Evolutionary conservation across 2,888 invertebrate species (phyloP).

Genomic region (Busseola fusca): DNA sequence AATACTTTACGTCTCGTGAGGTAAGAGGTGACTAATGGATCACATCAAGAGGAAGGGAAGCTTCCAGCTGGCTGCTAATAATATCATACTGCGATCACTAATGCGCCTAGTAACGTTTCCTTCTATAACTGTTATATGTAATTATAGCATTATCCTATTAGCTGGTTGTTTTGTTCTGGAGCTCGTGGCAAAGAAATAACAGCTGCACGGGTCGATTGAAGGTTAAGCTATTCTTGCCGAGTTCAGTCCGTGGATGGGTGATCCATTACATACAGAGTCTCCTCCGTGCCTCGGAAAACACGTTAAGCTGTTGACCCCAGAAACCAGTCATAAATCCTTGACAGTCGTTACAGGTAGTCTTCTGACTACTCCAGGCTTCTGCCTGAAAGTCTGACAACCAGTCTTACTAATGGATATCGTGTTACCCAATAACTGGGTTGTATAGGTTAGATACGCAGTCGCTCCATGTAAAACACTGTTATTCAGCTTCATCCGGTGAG

Average conservation of each 20-base stretch:
- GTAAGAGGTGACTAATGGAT: constrained; percentile 31
- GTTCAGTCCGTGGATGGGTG: neutral
- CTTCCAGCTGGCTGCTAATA: constrained; percentile 34
- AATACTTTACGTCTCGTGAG: constrained; percentile 6
- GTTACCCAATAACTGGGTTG: neutral
- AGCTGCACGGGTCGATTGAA: no score
- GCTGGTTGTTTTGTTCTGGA: neutral
- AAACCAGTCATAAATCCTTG: neutral
- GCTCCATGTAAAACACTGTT: neutral
- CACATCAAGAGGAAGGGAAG: constrained; percentile 28
- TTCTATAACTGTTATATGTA: no score
- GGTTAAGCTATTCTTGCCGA: neutral
- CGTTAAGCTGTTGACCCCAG: neutral
- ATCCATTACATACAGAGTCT: neutral
- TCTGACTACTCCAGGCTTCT: neutral
- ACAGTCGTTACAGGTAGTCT: neutral
- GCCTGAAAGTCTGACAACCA: neutral
- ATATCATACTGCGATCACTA: constrained; percentile 40
- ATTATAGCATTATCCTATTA: constrained; percentile 9
- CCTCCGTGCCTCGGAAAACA: neutral
- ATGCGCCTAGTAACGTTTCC: constrained; percentile 15
- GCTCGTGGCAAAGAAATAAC: neutral
- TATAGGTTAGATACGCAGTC: neutral
- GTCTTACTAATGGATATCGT: neutral
- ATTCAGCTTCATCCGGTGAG: neutral